Base-by-base conservation (phyloP, 92 coral and sea anemone genomes). In the Zoanthus sansibaricus region DNA sequence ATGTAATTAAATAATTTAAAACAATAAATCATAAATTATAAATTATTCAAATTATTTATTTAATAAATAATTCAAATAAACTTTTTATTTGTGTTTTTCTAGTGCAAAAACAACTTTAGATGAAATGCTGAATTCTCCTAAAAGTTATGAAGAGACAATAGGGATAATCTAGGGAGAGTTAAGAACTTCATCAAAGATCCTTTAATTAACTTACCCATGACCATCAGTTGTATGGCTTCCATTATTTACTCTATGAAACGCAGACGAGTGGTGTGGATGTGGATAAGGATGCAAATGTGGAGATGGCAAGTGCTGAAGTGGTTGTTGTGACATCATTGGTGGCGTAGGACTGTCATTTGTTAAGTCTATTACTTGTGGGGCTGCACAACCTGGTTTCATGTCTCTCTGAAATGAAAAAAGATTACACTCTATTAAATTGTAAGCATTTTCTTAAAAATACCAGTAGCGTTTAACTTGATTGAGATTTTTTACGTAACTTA, bases 181-280 rank as follows among this genome's bases (percentile, higher is more conserved):
- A 25, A 25, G 25, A 25, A 25, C 25, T 25, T 25, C 25, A 47
- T 9, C 51, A 72, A 30, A 5, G 20, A 25, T 7, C 0, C 9
- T 16, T 13, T 8, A n/a, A 59, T 4, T 13, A 5, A 75, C 94
- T 83, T 75, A 94, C 98, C 98, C 96, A 91, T 93, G 98, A 20
- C 92, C 80, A 25, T 94, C 98, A 70, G 89, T 90, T 4, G 89
- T 87, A 59, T 94, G 96, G 16, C 90, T 90, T 32, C 89, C 90
- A 73, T 90, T 83, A 52, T 83, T 89, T 31, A 95, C 98, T 79
- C 96, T 92, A 82, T 95, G 98, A 59, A 95, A 95, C 21, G 98
- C 98, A 49, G 98, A 94, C 9, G 98, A 95, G 83, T 93, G 96
- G 17, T 88, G 79, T 15, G 87, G 46, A 73, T 71, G 79, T 8